Percentiles rank a stretch among this genome's conserved stretches.
phyloP scores from a whole-genome alignment of 2,797 vertebrate genomes.

The Enteromius anoplus region DNA sequence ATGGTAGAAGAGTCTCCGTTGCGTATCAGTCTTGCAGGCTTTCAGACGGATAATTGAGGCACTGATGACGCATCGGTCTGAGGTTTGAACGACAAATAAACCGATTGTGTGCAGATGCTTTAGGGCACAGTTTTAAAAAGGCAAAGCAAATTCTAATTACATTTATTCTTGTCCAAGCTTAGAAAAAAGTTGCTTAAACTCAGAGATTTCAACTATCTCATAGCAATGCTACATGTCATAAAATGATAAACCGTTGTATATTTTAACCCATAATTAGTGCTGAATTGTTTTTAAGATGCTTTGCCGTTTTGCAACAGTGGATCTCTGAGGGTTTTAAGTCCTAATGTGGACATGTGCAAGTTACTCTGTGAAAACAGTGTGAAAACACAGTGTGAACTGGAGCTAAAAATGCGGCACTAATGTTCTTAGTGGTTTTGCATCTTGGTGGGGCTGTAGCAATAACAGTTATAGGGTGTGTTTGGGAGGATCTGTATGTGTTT shows the following conservation, averaged over 20 bases:
- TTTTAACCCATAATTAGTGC: background rate
- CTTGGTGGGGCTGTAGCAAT: slow-evolving; percentile 15
- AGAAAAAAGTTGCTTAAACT: background rate
- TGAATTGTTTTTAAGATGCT: background rate
- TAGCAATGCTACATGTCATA: background rate
- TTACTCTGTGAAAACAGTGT: background rate
- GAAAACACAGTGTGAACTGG: slow-evolving; percentile 16
- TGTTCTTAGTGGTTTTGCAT: slow-evolving; percentile 33
- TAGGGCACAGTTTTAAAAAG: slow-evolving; percentile 42
- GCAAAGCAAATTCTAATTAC: slow-evolving; percentile 1
- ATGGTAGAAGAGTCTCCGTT: slow-evolving; percentile 22
- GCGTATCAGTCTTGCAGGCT: slow-evolving; percentile 11
- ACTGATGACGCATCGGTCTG: slow-evolving; percentile 18
- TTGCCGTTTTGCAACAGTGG: background rate
- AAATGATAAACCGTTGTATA: background rate
- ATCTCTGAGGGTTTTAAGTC: background rate
- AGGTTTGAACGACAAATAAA: slow-evolving; percentile 30
- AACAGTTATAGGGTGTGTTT: slow-evolving; percentile 21
- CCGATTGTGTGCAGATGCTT: slow-evolving; percentile 8
- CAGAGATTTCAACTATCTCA: background rate
- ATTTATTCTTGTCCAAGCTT: slow-evolving; percentile 5
- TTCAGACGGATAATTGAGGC: slow-evolving; percentile 39
- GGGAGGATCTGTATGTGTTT: slow-evolving; percentile 25
- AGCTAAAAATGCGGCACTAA: slow-evolving; percentile 25
- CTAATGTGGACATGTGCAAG: slow-evolving; percentile 20